Percentiles rank a stretch among this genome's conserved stretches.
Evolutionary conservation across 1,140 invertebrate genomes (phyloP).

Genomic region (Phenacoccus solenopsis): DNA sequence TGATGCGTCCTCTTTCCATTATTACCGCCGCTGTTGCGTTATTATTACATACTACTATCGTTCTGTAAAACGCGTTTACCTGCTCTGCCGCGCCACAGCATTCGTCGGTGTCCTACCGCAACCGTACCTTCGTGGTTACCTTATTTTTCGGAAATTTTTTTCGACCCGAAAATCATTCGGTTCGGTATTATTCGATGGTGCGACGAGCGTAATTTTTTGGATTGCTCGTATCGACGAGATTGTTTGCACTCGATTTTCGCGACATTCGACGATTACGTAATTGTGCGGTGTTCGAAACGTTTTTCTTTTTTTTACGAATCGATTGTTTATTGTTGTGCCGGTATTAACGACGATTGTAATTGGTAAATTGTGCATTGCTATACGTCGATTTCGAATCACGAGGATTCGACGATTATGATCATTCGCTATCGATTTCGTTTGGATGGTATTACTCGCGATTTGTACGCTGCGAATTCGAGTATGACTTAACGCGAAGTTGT

Average conservation of each 20-base stretch:
- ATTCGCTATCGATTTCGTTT: no score
- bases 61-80: constrained; percentile 15
- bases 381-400: no score
- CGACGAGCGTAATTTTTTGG: not conserved
- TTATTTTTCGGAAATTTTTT: constrained; percentile 8
- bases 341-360: no score
- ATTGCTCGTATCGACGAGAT: not conserved
- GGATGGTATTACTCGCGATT: no score
- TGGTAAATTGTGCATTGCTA: no score
- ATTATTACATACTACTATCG: constrained; percentile 15
- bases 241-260: not conserved
- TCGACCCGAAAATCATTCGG: not conserved
- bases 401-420: no score
- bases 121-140: constrained; percentile 14
- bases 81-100: constrained; percentile 8
- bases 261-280: no score
- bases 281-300: no score
- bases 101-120: constrained; percentile 10
- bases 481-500: no score
- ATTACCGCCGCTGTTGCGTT: constrained; percentile 15
- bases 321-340: no score
- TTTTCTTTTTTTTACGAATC: no score
- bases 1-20: constrained; percentile 8
- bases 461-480: no score
- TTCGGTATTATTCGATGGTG: not conserved